These are phyloP conservation scores for Danio kyathit DNA, from an alignment of 2,797 vertebrate species.

Conservation along the genomic window DNA sequence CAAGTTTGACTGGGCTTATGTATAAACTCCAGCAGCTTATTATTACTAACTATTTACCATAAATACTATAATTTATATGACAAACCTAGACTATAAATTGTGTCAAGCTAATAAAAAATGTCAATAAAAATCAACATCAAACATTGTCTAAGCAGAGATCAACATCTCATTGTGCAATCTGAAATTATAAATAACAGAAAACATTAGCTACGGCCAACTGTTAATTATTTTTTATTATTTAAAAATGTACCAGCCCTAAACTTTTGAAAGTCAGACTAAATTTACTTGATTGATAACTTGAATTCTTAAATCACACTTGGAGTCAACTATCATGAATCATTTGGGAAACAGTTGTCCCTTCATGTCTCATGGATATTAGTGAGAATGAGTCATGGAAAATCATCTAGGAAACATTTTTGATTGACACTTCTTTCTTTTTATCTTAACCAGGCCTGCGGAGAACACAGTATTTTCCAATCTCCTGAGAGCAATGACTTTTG, in stretches of 20 bases:
- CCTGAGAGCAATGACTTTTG: slow-evolving; percentile 26
- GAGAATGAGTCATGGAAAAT: neutral
- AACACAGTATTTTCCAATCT: neutral
- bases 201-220: too few species aligned
- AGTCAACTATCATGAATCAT: neutral
- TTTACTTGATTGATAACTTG: neutral
- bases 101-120: too few species aligned
- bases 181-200: too few species aligned
- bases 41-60: too few species aligned
- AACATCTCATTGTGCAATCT: too few species aligned
- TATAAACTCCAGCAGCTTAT: too few species aligned
- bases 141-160: too few species aligned
- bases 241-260: neutral
- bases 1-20: too few species aligned
- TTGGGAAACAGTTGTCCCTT: neutral
- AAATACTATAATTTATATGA: too few species aligned
- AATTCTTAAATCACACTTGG: neutral
- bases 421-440: slow-evolving; percentile 27
- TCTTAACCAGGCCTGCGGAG: neutral
- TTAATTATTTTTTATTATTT: too few species aligned
- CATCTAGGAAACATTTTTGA: neutral
- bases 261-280: neutral
- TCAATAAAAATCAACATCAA: too few species aligned
- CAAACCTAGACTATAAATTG: too few species aligned
- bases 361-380: neutral